Evolutionary conservation across 2,888 invertebrate species (phyloP), one percentile per base, ranked within the genome.

Genomic region (Plagodis dolabraria): DNA sequence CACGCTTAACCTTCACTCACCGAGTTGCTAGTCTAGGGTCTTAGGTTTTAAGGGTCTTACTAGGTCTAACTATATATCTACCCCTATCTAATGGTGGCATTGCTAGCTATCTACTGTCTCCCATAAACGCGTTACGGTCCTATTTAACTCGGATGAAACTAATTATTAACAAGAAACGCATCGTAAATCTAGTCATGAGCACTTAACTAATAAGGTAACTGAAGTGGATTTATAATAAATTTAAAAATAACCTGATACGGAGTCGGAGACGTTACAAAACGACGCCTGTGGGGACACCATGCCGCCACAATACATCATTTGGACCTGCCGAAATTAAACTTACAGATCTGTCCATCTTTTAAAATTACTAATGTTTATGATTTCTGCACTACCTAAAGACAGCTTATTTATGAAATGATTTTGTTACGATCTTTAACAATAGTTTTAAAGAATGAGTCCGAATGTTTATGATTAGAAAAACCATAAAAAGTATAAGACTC

Each of bases 261-360:
- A 84, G 65, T 92, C 92, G 35, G 92, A 91, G 42, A 90, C 88
- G 80, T 90, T 92, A 85, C 90, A 91, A 77, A 84, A 91, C 67
- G 92, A 89, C 53, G 89, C 89, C 76, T 91, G 91, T 57, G 92
- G 92, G 35, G 92, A 92, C 72, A 87, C 82, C 87, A 92, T 86
- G 57, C 85, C 87, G 47, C 87, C 88, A 79, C 92, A 92, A 75
- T 84, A 91, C 80, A 92, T 88, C 87, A 92, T 87, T 63, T 89
- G 86, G 43, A 92, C 87, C 92, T 92, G 87, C 63, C 58, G 64
- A 71, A 68, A 51, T 43, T 62, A 7, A 57, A 57, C 50, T 63
- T 50, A 10, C 5, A 40, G 40, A 40, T 40, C 38, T 38, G 8
- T 10, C 40, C 40, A 49, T 22, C 22, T 22, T 22, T 22, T 22